These are phyloP conservation scores for Macrobrachium nipponense DNA, from an alignment of 1,140 invertebrate species.

Conservation along the genomic window DNA sequence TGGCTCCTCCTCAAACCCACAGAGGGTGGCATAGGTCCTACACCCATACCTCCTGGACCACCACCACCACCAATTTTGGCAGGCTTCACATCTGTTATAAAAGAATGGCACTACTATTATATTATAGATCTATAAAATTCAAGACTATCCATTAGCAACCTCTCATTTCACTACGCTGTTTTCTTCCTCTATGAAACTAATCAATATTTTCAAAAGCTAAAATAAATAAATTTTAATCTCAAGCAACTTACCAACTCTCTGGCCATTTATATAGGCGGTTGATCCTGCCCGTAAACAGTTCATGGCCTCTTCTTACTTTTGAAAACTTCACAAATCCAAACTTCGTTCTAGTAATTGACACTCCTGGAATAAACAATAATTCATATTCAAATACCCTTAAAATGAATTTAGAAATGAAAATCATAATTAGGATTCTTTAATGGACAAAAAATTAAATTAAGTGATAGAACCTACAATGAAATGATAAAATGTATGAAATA, in stretches of 20 bases:
- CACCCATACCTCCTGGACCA: conserved; percentile 28
- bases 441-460: neutral
- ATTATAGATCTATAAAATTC: neutral
- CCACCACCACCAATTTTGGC: conserved; percentile 70
- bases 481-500: no score
- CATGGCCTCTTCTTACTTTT: conserved; percentile 78
- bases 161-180: neutral
- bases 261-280: conserved; percentile 78
- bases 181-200: neutral
- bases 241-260: conserved; percentile 72
- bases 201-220: no score
- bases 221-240: neutral
- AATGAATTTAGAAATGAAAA: neutral
- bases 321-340: conserved; percentile 91
- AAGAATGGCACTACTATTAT: neutral
- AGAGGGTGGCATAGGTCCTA: neutral
- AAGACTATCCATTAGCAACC: neutral
- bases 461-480: neutral
- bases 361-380: conserved; percentile 72
- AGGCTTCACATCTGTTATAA: conserved; percentile 72
- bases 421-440: neutral
- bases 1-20: conserved; percentile 1
- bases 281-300: conserved; percentile 79
- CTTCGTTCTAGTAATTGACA: conserved; percentile 77
- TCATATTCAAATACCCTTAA: neutral